Evolutionary conservation across 1,140 invertebrate species (phyloP), one percentile per base, ranked within the genome.

Genomic region (Sweltsa coloradensis): DNA sequence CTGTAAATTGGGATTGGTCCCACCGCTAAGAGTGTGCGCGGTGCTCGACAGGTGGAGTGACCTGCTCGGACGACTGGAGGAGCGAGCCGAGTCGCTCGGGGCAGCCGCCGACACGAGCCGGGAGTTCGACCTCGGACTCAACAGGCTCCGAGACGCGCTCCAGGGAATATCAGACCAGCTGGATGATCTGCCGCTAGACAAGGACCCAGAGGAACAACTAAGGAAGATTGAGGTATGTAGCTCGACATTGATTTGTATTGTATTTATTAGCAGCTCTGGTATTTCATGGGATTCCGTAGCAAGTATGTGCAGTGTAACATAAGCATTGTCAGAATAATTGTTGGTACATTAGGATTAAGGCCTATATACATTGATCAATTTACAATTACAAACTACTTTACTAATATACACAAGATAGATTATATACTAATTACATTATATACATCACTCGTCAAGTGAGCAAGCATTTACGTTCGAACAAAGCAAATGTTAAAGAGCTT

Each of bases 101-200:
- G 87, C 88, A 14, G 88, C 89, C 5, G 86, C 84, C 31, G 86
- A 89, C 55, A 88, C 86, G 6, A 90, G 86, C 48, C 76, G 85
- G 47, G 89, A 94, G 61, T 94, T 95, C 60, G 89, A 92, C 61
- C 84, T 87, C 0, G 86, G 83, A 14, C 70, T 91, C 1, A 79
- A 79, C 46, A 74, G 87, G 7, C 66, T 94, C 1, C 72, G 83
- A 24, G 84, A 88, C 59, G 83, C 84, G 7, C 63, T 96, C 25
- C 84, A 90, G 60, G 78, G 75, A 29, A 88, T 96, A 51, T 81
- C 79, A 14, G 88, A 94, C 57, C 83, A 89, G 53, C 67, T 90
- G 53, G 89, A 94, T 58, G 82, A 88, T 47, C 63, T 94, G 22
- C 76, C 81, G n/a, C 62, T 75, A 3, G 82, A 89, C 53, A 82